phyloP scores from a whole-genome alignment of 2,797 vertebrate genomes.

The Sus cebifrons region DNA sequence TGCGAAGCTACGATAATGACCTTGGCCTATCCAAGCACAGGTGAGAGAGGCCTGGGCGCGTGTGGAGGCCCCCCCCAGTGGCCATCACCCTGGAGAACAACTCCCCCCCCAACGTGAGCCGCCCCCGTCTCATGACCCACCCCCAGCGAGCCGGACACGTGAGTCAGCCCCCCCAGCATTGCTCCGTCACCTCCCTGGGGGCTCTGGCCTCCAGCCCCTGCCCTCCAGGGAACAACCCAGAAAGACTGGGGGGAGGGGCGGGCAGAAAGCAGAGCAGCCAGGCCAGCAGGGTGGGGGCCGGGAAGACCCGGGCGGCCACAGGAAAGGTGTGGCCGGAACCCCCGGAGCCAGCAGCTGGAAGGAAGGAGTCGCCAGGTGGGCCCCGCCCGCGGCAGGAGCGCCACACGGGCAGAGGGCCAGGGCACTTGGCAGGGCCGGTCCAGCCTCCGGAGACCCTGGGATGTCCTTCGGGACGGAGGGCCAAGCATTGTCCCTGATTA shows the following conservation, averaged over 20 bases:
- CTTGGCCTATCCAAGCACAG: rapidly evolving
- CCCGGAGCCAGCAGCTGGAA: conserved; percentile 72
- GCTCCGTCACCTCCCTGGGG: neutral
- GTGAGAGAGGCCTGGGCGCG: neutral
- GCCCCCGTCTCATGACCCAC: neutral
- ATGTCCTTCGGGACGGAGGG: conserved; percentile 69
- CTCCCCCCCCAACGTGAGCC: rapidly evolving
- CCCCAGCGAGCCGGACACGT: rapidly evolving
- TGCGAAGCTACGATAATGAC: neutral
- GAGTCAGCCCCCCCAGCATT: neutral
- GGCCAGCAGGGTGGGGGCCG: neutral
- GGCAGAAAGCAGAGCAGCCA: neutral
- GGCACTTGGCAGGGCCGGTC: neutral
- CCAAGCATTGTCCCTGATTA: conserved; percentile 77
- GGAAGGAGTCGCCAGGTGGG: conserved; percentile 83
- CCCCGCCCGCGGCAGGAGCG: conserved; percentile 36
- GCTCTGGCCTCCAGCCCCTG: neutral
- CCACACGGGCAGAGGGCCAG: conserved; percentile 60
- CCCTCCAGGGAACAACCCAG: neutral
- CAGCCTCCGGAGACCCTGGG: conserved; percentile 65
- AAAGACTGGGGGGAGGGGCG: neutral
- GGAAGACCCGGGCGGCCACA: conserved; percentile 39
- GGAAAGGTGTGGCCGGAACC: conserved; percentile 77
- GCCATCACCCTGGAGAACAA: too few relatives aligned
- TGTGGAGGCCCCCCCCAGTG: rapidly evolving